Percentiles rank a stretch among this genome's conserved stretches.
Evolutionary conservation across 1,140 invertebrate species (phyloP).

Genomic region (Ladona fulva): DNA sequence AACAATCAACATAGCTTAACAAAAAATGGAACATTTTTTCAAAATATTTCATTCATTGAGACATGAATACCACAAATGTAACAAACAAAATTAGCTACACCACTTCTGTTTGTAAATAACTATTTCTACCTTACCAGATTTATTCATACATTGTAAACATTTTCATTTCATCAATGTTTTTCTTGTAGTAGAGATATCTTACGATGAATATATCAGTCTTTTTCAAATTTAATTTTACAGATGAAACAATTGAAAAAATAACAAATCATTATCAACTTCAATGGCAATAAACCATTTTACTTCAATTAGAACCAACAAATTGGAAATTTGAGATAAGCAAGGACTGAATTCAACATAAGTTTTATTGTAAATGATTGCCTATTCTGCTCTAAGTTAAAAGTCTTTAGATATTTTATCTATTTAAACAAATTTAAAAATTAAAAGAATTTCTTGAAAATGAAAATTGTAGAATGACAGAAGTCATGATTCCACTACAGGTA

Average conservation of each 20-base stretch:
- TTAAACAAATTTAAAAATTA: too few species aligned
- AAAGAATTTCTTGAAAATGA: too few species aligned
- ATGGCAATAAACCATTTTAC: not conserved
- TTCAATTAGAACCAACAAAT: not conserved
- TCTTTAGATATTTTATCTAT: too few species aligned
- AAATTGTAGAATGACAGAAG: too few species aligned
- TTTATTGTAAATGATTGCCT: too few species aligned
- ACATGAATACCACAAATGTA: not conserved
- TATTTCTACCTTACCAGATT: not conserved
- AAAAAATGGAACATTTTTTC: constrained; percentile 3
- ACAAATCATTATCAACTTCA: not conserved
- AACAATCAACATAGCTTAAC: not conserved
- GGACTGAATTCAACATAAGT: too few species aligned
- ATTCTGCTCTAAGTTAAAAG: too few species aligned
- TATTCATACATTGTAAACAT: not conserved
- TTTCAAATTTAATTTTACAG: not conserved
- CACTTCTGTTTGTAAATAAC: not conserved
- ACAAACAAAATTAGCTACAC: not conserved
- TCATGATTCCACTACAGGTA: too few species aligned
- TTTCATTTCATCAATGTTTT: not conserved
- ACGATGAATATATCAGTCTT: constrained; percentile 10
- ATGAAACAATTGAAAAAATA: not conserved
- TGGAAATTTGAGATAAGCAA: too few species aligned
- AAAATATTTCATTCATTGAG: constrained; percentile 3
- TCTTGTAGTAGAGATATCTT: not conserved